Conservation (phyloP, 1,140 invertebrate genomes). For the Sitobion miscanthi region DNA sequence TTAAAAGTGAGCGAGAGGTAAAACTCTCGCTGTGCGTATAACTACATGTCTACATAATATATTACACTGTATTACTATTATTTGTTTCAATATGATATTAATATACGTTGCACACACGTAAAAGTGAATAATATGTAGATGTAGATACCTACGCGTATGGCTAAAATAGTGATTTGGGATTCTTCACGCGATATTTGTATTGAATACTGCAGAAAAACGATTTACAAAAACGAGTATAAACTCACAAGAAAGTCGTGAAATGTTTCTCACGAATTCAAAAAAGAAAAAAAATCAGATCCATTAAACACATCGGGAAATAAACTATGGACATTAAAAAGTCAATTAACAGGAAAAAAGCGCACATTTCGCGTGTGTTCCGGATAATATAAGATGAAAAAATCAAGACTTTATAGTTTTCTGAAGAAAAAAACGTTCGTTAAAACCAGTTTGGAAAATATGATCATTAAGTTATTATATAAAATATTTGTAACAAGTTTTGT, state of each 20-base stretch:
- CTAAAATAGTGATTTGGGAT: background rate
- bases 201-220: background rate
- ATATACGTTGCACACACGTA: background rate
- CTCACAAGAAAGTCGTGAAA: background rate
- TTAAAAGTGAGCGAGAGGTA: background rate
- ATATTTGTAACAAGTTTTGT: slow-evolving; percentile 7
- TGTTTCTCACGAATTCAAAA: background rate
- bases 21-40: background rate
- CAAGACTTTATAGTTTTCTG: background rate
- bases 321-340: background rate
- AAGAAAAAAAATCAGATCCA: background rate
- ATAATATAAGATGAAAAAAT: background rate
- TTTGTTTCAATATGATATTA: background rate
- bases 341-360: background rate
- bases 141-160: background rate
- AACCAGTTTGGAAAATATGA: slow-evolving; percentile 4
- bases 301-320: background rate
- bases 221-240: background rate
- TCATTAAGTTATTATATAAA: slow-evolving; percentile 9
- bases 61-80: background rate
- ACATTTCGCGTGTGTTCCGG: background rate
- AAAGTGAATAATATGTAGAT: background rate
- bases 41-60: background rate
- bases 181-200: background rate
- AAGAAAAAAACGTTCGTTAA: background rate